Conservation (phyloP, 2,797 vertebrate genomes). For the Chromis chromis region DNA sequence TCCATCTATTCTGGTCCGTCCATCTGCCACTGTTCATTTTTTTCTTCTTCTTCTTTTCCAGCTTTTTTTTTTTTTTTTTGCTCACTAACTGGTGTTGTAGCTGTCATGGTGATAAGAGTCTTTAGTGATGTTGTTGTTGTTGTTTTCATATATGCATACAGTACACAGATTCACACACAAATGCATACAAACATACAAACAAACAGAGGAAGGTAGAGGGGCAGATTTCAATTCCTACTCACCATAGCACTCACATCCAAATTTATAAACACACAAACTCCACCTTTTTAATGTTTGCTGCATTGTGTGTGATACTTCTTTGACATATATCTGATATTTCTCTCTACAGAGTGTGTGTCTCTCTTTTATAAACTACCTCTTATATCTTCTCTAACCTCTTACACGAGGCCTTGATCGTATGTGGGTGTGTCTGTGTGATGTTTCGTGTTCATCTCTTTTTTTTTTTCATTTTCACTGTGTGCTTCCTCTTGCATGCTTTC, state of each 20-base stretch:
- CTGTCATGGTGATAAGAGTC: conserved; percentile 55
- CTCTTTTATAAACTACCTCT: conserved; percentile 30
- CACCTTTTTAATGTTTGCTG: conserved; percentile 13
- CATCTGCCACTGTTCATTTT: conserved; percentile 50
- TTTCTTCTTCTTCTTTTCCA: conserved; percentile 42
- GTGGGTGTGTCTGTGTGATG: not conserved
- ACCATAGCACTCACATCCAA: not conserved
- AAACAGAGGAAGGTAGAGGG: not conserved
- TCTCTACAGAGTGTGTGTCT: conserved; percentile 35
- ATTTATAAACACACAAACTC: not conserved
- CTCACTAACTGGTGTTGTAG: conserved; percentile 69
- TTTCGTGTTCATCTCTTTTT: conserved; percentile 6
- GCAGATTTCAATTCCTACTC: conserved; percentile 12
- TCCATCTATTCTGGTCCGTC: conserved; percentile 47
- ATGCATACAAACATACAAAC: not conserved
- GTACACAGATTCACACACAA: conserved; percentile 3
- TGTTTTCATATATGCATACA: conserved; percentile 18
- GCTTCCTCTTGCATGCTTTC: conserved; percentile 46
- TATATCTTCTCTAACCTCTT: conserved; percentile 46
- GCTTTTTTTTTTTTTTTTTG: conserved; percentile 1
- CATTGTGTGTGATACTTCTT: conserved; percentile 16
- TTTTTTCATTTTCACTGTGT: conserved; percentile 13
- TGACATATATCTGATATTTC: conserved; percentile 25
- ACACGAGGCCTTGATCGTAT: conserved; percentile 14
- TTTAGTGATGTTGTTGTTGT: conserved; percentile 38